Evolutionary conservation across 2,888 invertebrate species (phyloP), one percentile per base, ranked within the genome.

Genomic region (Sphinx pinastri): DNA sequence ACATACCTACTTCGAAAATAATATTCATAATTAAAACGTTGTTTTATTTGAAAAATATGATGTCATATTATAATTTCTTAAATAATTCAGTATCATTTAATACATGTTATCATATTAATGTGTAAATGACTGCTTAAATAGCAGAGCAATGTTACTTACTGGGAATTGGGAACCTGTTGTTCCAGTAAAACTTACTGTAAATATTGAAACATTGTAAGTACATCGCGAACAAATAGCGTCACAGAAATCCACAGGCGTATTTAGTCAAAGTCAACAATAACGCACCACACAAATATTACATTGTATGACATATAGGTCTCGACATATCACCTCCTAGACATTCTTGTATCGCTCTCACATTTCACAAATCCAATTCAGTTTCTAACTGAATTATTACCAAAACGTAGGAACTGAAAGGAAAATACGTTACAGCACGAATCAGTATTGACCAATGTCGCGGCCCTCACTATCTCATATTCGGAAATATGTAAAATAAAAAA

Each of bases 381-480:
- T 38, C 38, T 0, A 38, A 38, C 38, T 8, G 38, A 38, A 38
- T 38, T 45, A 63, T 19, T 47, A 49, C 7, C 49, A 63, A 49
- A 63, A 49, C 14, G 38, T 67, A 68, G 55, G 57, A 12, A 25
- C 67, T 59, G 25, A 59, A 59, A 72, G 58, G 47, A 16, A 57
- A 25, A 67, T 51, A 60, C 66, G 68, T 31, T 70, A 68, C 38
- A 49, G 47, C 47, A 63, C 19, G 60, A 63, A 63, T 63, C 47
- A 16, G 47, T 63, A 63, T 47, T 47, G 60, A 63, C 47, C 60
- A 12, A 47, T 63, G 60, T 63, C 60, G 47, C 47, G 16, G 19
- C 2, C 47, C 49, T 2, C 19, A 49, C 12, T 49, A 49, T 49
- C 19, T 63, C 47, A 49, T 63, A 49, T 47, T 49, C 8, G 13